Base-by-base conservation (phyloP, 2,797 vertebrate genomes). In the Bufotes viridis region DNA sequence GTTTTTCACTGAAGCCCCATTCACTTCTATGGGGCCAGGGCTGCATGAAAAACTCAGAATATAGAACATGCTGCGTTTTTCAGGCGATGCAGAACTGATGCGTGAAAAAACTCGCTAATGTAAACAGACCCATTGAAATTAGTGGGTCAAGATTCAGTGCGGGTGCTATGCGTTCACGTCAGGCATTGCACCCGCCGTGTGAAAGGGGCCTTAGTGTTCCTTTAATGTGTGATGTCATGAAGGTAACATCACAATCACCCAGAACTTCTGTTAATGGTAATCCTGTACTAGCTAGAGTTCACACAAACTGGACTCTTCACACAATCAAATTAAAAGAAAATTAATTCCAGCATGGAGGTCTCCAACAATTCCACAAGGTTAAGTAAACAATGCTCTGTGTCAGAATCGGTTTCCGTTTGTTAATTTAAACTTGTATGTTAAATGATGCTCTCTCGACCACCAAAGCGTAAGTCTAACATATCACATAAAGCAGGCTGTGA, bases 401-500 rank as follows among this genome's bases (percentile, higher is more conserved):
- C 22, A 34, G 75, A 76, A 55, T 55, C 74, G 6, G 78, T 61
- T 80, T 12, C 26, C 24, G 20, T 60, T 22, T 42, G 78, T 15
- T 65, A 13, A 53, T 18, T 69, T 20, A 51, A 34, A 53, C 18
- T 69, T 80, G n/a, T 60, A 12, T 81, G 49, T 49, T 70, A 26
- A 51, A 60, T 34, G 81, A 60, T 60, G 24, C 60, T 22, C 29
- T 51, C 53, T 13, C 60, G 67, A 58, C 81, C 75, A 69, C 75
- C 82, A 51, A 34, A 13, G 60, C 18, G 83, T 81, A 55, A 63
- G 72, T 85, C 61, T 70, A 58, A 80, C 78, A 84, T 84, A 87
- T 86, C 72, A 70, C 78, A 82, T 78, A 85, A 89, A 86, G 72
- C 88, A 82, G 67, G 60, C 79, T 72, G 81, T 87, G 72, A 76